Base-by-base conservation (phyloP, 1,140 invertebrate species). In the Tetramorium simillimum region DNA sequence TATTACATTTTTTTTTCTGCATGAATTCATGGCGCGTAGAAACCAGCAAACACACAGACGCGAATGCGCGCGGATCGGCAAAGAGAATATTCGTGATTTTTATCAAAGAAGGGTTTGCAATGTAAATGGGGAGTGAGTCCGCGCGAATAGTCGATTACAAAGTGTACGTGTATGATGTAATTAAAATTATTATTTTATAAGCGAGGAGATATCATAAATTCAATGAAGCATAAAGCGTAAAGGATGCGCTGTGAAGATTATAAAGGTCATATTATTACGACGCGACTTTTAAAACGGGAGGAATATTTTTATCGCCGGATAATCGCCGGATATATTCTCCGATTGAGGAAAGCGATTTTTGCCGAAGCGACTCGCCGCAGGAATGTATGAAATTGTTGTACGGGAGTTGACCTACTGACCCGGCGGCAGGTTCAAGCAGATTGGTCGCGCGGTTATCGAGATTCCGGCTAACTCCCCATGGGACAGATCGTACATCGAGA, bases 401-500 rank as follows among this genome's bases (percentile, higher is more conserved):
- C 12, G n/a, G 40, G 67, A 58, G 58, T 63, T 49, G 88, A 90
- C 89, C 88, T 53, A 87, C 60, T 87, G 88, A 90, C 88, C 88
- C 16, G 12, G 24, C n/a, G n/a, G 14, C 37, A 12, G 58, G 53
- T 63, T 86, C 63, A 56, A 51, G 75, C 73, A 85, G 88, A 90
- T 90, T 88, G 89, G 56, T 62, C 21, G 75, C 46, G 53, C 81
- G 80, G 88, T 89, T 90, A 90, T 89, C 86, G 88, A 76, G 80
- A 90, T 87, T 84, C 88, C 43, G 85, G 60, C 58, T 14, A 33
- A 63, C 24, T 67, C 37, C 53, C 70, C 60, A 46, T 63, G 33
- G 86, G 77, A 16, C 65, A 85, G 81, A 89, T 82, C 86, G 75
- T 78, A 65, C 75, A 72, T 87, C 80, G 86, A 72, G 86, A 89